These are phyloP conservation scores for Herpetotheres cachinnans DNA, from an alignment of 2,113 vertebrate genomes.

Conservation along the genomic window DNA sequence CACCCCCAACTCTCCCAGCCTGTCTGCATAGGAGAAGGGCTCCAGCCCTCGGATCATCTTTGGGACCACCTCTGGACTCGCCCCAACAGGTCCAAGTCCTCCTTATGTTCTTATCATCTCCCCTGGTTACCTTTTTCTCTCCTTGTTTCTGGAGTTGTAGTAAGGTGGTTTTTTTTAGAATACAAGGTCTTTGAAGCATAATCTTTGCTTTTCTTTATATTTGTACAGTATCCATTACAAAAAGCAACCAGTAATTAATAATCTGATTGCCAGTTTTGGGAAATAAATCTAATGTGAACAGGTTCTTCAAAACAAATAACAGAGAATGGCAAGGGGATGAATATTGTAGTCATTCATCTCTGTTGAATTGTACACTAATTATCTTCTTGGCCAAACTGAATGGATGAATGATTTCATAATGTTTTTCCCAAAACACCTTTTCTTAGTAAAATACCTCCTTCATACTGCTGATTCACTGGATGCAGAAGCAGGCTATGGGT, in stretches of 20 bases:
- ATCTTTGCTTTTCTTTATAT: neutral
- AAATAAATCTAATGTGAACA: slow-evolving; percentile 17
- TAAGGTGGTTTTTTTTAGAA: neutral
- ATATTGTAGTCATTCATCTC: slow-evolving; percentile 36
- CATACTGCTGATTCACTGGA: neutral
- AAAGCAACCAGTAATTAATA: slow-evolving; percentile 30
- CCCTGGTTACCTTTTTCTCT: neutral
- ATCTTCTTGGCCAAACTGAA: slow-evolving; percentile 54
- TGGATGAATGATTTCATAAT: slow-evolving; percentile 38
- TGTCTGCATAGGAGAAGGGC: too few relatives aligned
- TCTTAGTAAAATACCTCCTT: neutral
- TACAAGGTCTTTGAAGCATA: neutral
- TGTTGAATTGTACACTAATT: slow-evolving; percentile 42
- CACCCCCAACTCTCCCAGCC: too few relatives aligned
- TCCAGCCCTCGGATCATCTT: too few relatives aligned
- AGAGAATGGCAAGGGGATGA: neutral
- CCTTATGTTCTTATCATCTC: neutral
- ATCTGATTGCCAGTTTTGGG: slow-evolving; percentile 9
- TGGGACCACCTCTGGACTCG: too few relatives aligned
- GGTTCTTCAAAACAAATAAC: neutral
- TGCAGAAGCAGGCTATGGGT: neutral
- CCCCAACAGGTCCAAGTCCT: too few relatives aligned
- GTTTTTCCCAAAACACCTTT: slow-evolving; percentile 43
- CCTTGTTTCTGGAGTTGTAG: neutral
- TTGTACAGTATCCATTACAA: neutral